Evolutionary conservation across 2,888 invertebrate genomes (phyloP), one percentile per base, ranked within the genome.

Genomic region (Autographa pulchrina): DNA sequence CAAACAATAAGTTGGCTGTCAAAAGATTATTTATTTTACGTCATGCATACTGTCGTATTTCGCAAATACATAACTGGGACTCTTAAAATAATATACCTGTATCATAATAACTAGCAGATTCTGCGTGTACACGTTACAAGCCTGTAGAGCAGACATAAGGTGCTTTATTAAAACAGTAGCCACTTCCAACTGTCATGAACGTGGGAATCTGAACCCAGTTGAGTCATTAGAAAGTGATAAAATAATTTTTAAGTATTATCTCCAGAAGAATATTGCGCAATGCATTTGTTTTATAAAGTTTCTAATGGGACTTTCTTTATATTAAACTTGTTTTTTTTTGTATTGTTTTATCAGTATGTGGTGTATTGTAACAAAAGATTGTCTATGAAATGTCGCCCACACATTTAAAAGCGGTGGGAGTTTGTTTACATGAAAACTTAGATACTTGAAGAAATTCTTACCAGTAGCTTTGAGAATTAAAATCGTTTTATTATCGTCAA

Each of bases 201-300:
- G 89, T 88, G 88, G 78, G 89, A 89, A 84, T 75, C 68, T 78
- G 77, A 68, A 63, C 65, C 75, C 65, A 68, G 66, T 73, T 59
- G 59, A 31, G 84, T 83, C 84, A 81, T 87, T 88, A 87, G 88
- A 89, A 89, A 88, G 86, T 86, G 81, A 87, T 87, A 83, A 81
- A 88, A 87, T 85, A 82, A 81, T 80, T 85, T 78, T 78, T 71
- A 78, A 79, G 77, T 75, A 72, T 74, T 32, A 35, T 56, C 54
- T 60, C 70, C 67, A 76, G 81, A 81, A 72, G 75, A 77, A 72
- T 65, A 67, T 84, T 80, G 78, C 63, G 62, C 75, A 77, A 82
- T 70, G 63, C 65, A 68, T 66, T 63, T 79, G 76, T 72, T 79
- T 48, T 84, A 79, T 82, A 70, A 73, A 76, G 65, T 73, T 77